Percentiles rank a stretch among this genome's conserved stretches.
These are phyloP conservation scores for Ramphastos sulfuratus DNA, from an alignment of 2,113 vertebrate genomes.

Conservation along the genomic window DNA sequence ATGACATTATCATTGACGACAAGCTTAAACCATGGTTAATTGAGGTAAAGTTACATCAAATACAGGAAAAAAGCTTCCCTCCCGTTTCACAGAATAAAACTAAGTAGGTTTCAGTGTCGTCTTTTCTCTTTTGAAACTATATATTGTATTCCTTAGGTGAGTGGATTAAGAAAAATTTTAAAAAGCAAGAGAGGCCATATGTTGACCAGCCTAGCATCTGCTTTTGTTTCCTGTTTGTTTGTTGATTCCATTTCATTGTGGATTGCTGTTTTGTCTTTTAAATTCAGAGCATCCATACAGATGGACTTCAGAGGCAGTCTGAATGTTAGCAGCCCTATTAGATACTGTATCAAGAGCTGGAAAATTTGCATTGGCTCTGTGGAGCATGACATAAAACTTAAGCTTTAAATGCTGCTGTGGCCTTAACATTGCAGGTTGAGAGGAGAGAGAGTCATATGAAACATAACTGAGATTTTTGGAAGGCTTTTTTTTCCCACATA, in stretches of 20 bases:
- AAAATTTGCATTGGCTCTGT: background rate
- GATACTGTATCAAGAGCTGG: background rate
- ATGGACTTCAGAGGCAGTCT: background rate
- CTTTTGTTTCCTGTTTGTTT: background rate
- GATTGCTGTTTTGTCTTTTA: background rate
- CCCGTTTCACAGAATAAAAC: background rate
- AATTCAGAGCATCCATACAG: background rate
- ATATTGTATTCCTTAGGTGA: background rate
- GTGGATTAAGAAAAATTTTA: background rate
- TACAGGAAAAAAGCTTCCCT: background rate
- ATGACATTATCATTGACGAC: slow-evolving; percentile 98
- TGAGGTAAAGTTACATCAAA: slow-evolving; percentile 80
- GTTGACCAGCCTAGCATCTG: background rate
- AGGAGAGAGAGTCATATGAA: background rate
- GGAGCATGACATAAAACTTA: background rate
- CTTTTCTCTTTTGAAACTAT: background rate
- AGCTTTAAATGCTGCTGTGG: background rate
- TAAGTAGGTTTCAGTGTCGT: background rate
- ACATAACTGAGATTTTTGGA: background rate
- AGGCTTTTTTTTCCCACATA: background rate
- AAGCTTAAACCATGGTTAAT: slow-evolving; percentile 98
- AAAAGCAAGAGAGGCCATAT: background rate
- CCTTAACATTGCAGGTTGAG: background rate
- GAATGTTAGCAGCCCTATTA: background rate
- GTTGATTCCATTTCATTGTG: background rate